Base-by-base conservation (phyloP, 2,113 vertebrate species). In the Hoplias malabaricus region DNA sequence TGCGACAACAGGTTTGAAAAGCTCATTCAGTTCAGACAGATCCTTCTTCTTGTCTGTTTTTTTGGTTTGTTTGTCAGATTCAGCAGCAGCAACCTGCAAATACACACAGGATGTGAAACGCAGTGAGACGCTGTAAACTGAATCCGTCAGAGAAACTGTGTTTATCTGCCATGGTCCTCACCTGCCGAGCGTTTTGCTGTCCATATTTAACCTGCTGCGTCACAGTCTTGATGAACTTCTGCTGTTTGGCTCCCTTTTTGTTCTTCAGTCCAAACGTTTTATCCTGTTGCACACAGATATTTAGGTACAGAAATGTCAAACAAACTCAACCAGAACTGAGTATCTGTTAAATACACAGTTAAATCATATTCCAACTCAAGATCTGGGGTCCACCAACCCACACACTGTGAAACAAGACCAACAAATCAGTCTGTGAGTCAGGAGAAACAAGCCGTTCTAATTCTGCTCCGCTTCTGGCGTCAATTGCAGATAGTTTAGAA, bases 261-360 rank as follows among this genome's bases (percentile, higher is more conserved):
- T 99, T 99, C 88, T 99, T 99, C 38, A 99, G 88, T 19, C 98
- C 98, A 85, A 99, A 99, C 14, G 98, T 99, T 90, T 99, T 99
- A 78, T 99, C 98, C 98, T 99, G 63, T 74, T 34, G 82, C 53
- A 3, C 29, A 38, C 68, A 53, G 33, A 66, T n/a, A 36, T 48
- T n/a, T n/a, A n/a, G n/a, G n/a, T n/a, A n/a, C n/a, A n/a, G n/a
- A n/a, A n/a, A n/a, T n/a, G n/a, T n/a, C n/a, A n/a, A n/a, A n/a
- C n/a, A n/a, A n/a, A n/a, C n/a, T n/a, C n/a, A n/a, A n/a, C n/a
- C 2, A 43, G n/a, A 53, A 46, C 56, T n/a, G 23, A 69, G 5
- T 1, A 0, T 43, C 23, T 78, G 5, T 33, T 0, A 25, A 2
- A 67, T 43, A 9, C n/a, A 48, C 23, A n/a, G 34, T 12, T 23